Conservation (phyloP, 2,888 invertebrate genomes). For the Itoplectis maculator region DNA sequence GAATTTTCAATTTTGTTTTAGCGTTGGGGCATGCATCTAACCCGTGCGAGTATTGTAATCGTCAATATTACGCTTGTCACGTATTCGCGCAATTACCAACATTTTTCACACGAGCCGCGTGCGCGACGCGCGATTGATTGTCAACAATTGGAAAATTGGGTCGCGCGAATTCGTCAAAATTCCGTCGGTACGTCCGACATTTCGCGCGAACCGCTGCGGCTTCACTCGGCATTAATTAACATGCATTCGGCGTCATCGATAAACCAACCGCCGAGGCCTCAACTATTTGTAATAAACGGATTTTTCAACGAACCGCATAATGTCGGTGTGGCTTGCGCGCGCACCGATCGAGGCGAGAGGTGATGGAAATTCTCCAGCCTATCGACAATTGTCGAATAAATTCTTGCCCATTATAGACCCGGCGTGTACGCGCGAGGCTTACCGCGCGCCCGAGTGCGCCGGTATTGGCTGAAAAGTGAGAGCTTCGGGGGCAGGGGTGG, state of each 20-base stretch:
- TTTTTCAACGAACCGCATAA: constrained; percentile 22
- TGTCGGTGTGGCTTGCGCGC: not conserved
- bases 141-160: not conserved
- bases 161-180: not conserved
- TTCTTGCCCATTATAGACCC: constrained; percentile 3
- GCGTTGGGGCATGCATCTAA: no score
- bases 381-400: constrained; percentile 35
- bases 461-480: no score
- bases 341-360: not conserved
- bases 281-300: constrained; percentile 46
- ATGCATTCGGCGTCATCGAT: not conserved
- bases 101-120: not conserved
- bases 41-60: not conserved
- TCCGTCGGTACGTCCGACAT: not conserved
- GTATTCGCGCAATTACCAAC: not conserved
- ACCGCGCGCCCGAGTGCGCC: not conserved
- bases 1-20: no score
- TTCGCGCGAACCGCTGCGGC: not conserved
- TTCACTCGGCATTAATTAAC: not conserved
- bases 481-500: not conserved
- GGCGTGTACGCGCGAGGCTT: not conserved
- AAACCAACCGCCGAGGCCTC: not conserved
- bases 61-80: not conserved
- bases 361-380: constrained; percentile 22
- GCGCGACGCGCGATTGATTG: not conserved